A percentile compares a stretch with the other conserved stretches of the same genome.
Evolutionary conservation across 2,888 invertebrate species (phyloP).

Genomic region (Carabus problematicus): DNA sequence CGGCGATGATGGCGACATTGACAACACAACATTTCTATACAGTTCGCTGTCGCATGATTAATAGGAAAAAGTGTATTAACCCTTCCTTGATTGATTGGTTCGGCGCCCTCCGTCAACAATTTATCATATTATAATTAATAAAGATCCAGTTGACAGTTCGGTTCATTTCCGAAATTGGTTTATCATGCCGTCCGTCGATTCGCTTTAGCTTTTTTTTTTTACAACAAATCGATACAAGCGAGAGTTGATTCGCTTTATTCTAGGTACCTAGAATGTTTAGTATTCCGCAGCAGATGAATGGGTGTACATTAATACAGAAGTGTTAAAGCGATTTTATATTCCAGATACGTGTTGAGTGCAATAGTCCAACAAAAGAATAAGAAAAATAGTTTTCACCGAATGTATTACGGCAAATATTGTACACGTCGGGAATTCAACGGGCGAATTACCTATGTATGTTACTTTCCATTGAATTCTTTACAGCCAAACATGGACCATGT

Average conservation of each 20-base stretch:
- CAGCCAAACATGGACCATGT: too few relatives aligned
- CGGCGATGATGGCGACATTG: too few relatives aligned
- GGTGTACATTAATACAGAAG: slow-evolving; percentile 34
- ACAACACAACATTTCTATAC: too few relatives aligned
- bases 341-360: slow-evolving; percentile 19
- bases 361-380: slow-evolving; percentile 1
- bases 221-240: not conserved
- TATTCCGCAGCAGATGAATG: slow-evolving; percentile 18
- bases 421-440: too few relatives aligned
- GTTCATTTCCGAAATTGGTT: slow-evolving; percentile 37
- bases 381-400: not conserved
- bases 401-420: too few relatives aligned
- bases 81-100: slow-evolving; percentile 34
- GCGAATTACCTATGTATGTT: too few relatives aligned
- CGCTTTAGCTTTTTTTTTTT: not conserved
- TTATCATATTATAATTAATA: slow-evolving; percentile 39
- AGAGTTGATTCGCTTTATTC: not conserved
- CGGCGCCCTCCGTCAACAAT: slow-evolving; percentile 9
- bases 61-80: slow-evolving; percentile 32
- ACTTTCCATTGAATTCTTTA: too few relatives aligned
- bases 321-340: slow-evolving; percentile 35
- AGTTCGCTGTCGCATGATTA: slow-evolving; percentile 16
- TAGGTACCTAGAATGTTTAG: too few relatives aligned
- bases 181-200: slow-evolving; percentile 22
- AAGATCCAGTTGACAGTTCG: slow-evolving; percentile 26